Conservation (phyloP, 1,140 invertebrate genomes). For the Lepeophtheirus salmonis region DNA sequence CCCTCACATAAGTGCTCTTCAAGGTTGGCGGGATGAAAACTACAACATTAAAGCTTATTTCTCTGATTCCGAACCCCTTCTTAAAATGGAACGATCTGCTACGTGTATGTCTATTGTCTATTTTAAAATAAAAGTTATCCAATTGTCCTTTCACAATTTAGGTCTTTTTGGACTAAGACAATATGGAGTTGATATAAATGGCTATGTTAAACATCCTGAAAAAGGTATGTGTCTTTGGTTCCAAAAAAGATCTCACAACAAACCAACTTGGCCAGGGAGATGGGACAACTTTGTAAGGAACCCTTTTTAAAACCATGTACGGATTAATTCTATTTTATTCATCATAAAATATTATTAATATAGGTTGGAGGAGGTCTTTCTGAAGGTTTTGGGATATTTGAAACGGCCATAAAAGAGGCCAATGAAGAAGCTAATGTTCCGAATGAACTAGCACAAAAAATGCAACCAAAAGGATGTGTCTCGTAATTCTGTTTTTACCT, state of each 20-base stretch:
- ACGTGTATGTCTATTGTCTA: constrained; percentile 42
- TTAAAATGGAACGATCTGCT: constrained; percentile 78
- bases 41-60: constrained; percentile 58
- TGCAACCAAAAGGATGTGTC: constrained; percentile 27
- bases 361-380: constrained; percentile 65
- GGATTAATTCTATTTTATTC: not conserved
- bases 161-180: constrained; percentile 74
- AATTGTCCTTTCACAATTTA: constrained; percentile 23
- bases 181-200: constrained; percentile 85
- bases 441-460: constrained; percentile 24
- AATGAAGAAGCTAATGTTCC: constrained; percentile 64
- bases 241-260: constrained; percentile 65
- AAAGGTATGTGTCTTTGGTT: constrained; percentile 78
- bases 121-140: constrained; percentile 6
- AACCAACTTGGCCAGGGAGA: constrained; percentile 84
- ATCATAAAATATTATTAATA: constrained; percentile 4
- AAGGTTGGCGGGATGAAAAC: constrained; percentile 80
- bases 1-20: constrained; percentile 41
- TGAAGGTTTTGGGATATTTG: constrained; percentile 60
- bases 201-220: constrained; percentile 61
- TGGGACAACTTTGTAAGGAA: constrained; percentile 69
- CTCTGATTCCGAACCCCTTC: constrained; percentile 40
- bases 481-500: constrained; percentile 24
- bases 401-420: constrained; percentile 79
- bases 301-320: too few species aligned